These are phyloP conservation scores for Pemphigus obesinymphae DNA, from an alignment of 1,140 invertebrate species.

Conservation along the genomic window DNA sequence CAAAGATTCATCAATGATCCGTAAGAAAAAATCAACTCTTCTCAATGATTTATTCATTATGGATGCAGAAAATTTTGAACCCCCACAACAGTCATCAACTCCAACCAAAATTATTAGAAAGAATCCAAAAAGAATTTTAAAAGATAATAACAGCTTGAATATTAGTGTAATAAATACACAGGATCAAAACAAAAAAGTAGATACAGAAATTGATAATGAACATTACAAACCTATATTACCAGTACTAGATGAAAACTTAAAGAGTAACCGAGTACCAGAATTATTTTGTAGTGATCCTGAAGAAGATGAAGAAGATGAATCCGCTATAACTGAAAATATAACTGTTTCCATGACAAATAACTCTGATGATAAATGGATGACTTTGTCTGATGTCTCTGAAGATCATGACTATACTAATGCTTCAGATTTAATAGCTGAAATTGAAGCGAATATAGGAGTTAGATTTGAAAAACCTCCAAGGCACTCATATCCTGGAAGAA, in stretches of 20 bases:
- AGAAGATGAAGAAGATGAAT: conserved; percentile 34
- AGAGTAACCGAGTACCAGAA: not conserved
- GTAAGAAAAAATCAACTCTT: not conserved
- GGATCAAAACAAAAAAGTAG: not conserved
- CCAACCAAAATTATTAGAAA: not conserved
- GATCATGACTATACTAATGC: not conserved
- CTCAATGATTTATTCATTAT: not conserved
- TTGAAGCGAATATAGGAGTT: conserved; percentile 5
- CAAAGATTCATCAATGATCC: not conserved
- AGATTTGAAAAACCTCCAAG: conserved; percentile 28
- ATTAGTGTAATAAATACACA: conserved; percentile 18
- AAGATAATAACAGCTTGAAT: conserved; percentile 3
- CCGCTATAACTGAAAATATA: not conserved
- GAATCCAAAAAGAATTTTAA: not conserved
- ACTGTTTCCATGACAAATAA: not conserved
- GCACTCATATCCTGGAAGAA: conserved; percentile 21
- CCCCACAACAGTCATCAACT: conserved; percentile 2
- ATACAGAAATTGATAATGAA: not conserved
- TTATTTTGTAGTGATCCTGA: conserved; percentile 24
- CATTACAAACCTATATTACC: not conserved
- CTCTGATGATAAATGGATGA: conserved; percentile 30
- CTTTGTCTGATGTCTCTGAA: conserved; percentile 20
- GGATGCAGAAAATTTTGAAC: conserved; percentile 27
- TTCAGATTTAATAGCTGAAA: conserved; percentile 23
- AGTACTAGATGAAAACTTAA: conserved; percentile 9